A percentile compares a stretch with the other conserved stretches of the same genome.
These are phyloP conservation scores for Myrmecobius fasciatus DNA, from an alignment of 2,113 vertebrate species.

Conservation along the genomic window DNA sequence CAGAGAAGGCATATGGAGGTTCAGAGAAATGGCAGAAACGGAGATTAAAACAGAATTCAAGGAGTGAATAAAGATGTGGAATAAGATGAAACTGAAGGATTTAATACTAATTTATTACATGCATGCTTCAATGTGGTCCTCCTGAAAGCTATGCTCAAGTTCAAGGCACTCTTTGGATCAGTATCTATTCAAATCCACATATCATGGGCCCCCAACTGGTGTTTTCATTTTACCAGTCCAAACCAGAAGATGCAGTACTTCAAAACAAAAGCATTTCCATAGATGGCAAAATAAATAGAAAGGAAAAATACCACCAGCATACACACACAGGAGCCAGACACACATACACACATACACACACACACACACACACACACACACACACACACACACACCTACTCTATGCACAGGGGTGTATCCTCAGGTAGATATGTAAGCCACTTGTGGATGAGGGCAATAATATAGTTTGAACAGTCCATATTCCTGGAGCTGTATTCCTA, in stretches of 20 bases:
- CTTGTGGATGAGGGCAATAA: not conserved
- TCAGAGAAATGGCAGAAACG: not conserved
- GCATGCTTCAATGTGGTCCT: not conserved
- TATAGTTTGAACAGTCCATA: not conserved
- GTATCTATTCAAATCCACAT: not conserved
- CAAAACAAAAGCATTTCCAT: not conserved
- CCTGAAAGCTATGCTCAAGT: not conserved
- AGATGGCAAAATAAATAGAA: not conserved
- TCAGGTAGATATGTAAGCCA: not conserved
- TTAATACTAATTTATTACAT: not conserved
- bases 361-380: not conserved
- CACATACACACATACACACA: not conserved
- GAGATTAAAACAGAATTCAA: not conserved
- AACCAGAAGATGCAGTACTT: not conserved
- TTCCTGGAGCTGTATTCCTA: not conserved
- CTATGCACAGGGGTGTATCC: not conserved
- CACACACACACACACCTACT: not conserved
- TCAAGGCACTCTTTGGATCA: not conserved
- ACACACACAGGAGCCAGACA: not conserved
- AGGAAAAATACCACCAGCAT: not conserved
- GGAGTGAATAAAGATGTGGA: not conserved
- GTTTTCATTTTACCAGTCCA: not conserved
- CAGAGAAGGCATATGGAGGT: not conserved
- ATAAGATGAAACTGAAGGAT: not conserved
- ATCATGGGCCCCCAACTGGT: not conserved